These are phyloP conservation scores for Salmo trutta DNA, from an alignment of 2,797 vertebrate genomes.

Conservation along the genomic window DNA sequence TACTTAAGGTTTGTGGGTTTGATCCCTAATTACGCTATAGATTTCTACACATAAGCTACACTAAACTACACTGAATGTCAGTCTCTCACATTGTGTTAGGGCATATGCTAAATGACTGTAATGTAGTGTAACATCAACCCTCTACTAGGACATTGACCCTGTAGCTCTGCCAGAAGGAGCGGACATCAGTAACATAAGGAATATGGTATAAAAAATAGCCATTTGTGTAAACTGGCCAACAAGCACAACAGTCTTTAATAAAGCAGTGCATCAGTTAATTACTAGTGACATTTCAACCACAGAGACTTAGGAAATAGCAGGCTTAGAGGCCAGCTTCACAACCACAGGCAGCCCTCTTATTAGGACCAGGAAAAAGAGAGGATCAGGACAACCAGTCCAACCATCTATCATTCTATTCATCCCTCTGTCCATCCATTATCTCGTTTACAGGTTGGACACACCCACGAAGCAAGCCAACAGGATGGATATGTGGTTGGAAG, in stretches of 20 bases:
- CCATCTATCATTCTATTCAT: constrained; percentile 13
- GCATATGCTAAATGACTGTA: not conserved
- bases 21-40: not conserved
- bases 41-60: not conserved
- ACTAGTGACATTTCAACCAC: constrained; percentile 59
- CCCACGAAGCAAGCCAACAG: constrained; percentile 11
- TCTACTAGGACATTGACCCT: not conserved
- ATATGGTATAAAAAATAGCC: constrained; percentile 13
- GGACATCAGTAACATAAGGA: constrained; percentile 5
- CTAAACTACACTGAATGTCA: not conserved
- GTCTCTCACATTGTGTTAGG: not conserved
- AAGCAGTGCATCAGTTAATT: constrained; percentile 56
- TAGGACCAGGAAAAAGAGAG: constrained; percentile 71
- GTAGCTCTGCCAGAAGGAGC: not conserved
- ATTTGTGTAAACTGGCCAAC: constrained; percentile 60
- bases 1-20: not conserved
- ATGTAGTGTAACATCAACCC: not conserved
- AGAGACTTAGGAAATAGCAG: constrained; percentile 60
- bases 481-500: constrained; percentile 22
- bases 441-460: constrained; percentile 26
- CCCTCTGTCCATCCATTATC: constrained; percentile 5
- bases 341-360: constrained; percentile 76
- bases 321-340: constrained; percentile 56
- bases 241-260: constrained; percentile 49
- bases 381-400: constrained; percentile 1